These are phyloP conservation scores for Yasuhikotakia modesta DNA, from an alignment of 2,797 vertebrate genomes.

Conservation along the genomic window DNA sequence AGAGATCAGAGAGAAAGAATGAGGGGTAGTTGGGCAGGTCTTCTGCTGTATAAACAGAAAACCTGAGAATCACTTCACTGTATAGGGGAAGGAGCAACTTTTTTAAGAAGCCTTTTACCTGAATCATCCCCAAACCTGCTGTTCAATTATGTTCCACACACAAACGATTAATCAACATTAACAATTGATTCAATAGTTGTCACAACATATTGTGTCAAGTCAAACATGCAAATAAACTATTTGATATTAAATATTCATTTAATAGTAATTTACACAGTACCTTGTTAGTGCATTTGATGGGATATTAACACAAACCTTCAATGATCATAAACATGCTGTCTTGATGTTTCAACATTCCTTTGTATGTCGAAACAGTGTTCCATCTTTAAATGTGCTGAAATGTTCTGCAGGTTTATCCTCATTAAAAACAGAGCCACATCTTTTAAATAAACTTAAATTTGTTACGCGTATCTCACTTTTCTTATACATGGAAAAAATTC, in stretches of 20 bases:
- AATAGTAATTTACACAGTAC: background rate
- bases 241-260: background rate
- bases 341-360: background rate
- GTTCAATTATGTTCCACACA: slow-evolving; percentile 7
- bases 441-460: background rate
- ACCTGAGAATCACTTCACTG: slow-evolving; percentile 40
- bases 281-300: background rate
- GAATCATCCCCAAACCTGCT: slow-evolving; percentile 10
- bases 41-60: slow-evolving; percentile 42
- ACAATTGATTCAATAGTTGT: background rate
- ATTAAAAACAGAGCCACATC: background rate
- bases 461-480: background rate
- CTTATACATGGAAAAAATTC: too few relatives aligned
- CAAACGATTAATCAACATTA: background rate
- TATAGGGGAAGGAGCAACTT: slow-evolving; percentile 21
- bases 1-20: slow-evolving; percentile 21
- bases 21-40: slow-evolving; percentile 34
- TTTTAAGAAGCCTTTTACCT: slow-evolving; percentile 39
- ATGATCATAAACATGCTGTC: background rate
- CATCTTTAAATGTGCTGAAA: background rate
- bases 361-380: background rate
- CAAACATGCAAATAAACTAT: background rate
- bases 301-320: background rate
- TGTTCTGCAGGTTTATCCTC: background rate
- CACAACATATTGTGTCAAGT: background rate